Conservation (phyloP, 2,113 vertebrate genomes). For the Prietella phreatophila region DNA sequence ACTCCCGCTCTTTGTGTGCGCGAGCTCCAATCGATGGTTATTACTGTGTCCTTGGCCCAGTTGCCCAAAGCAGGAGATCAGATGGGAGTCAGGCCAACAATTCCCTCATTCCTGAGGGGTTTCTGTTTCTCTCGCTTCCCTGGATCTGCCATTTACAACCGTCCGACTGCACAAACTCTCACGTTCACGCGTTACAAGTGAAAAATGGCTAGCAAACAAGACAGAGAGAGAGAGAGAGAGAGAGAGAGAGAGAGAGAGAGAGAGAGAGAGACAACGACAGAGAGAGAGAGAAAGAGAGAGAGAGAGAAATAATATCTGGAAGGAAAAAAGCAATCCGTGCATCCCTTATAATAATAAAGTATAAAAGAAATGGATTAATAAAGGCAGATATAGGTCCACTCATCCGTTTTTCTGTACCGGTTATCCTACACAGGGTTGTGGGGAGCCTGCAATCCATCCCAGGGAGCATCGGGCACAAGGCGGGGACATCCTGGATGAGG, state of each 20-base stretch:
- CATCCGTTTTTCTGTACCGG: no score
- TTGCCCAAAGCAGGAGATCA: slow-evolving; percentile 45
- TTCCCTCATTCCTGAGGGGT: slow-evolving; percentile 30
- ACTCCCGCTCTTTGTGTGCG: background rate
- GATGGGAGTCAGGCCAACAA: slow-evolving; percentile 38
- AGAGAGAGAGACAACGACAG: no score
- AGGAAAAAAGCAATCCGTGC: background rate
- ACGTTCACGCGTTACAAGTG: background rate
- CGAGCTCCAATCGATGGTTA: slow-evolving; percentile 68
- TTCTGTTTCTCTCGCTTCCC: slow-evolving; percentile 14
- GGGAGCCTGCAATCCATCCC: no score
- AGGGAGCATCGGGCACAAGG: no score
- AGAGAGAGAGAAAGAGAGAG: no score
- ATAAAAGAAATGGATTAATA: background rate
- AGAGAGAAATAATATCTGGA: background rate
- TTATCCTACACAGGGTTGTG: no score
- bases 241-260: background rate
- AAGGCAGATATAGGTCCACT: background rate
- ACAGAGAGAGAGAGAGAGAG: no score
- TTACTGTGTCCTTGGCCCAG: slow-evolving; percentile 67
- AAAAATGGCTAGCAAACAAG: background rate
- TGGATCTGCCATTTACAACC: background rate
- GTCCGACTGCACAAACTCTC: background rate
- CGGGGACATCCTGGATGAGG: no score
- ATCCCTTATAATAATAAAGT: background rate